Conservation (phyloP, 23 tunicate species). For the Clavelina lepadiformis region DNA sequence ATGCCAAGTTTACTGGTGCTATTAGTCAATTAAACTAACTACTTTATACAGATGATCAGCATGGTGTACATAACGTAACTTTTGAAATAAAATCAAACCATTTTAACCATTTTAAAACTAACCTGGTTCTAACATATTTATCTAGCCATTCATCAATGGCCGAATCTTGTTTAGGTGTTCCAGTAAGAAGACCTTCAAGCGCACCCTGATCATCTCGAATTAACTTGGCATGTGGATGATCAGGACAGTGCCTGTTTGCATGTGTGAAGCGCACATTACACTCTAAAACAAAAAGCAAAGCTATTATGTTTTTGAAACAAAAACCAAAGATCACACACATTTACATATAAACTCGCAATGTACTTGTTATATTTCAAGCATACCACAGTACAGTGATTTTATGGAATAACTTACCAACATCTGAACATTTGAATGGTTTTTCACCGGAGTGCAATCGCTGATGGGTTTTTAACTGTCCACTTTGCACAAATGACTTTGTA, state of each 20-base stretch:
- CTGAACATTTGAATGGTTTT: slow-evolving; percentile 84
- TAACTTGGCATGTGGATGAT: slow-evolving; percentile 65
- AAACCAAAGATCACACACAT: not conserved
- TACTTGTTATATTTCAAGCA: not conserved
- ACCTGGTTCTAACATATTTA: slow-evolving; percentile 67
- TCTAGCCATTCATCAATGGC: slow-evolving; percentile 68
- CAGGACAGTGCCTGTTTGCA: slow-evolving; percentile 88
- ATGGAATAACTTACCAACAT: slow-evolving; percentile 28
- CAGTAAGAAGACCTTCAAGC: slow-evolving; percentile 45
- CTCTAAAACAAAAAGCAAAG: slow-evolving; percentile 23
- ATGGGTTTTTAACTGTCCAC: slow-evolving; percentile 89
- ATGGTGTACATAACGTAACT: too few relatives aligned
- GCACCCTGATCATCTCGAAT: slow-evolving; percentile 89
- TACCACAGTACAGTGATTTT: not conserved
- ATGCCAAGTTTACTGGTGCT: too few relatives aligned
- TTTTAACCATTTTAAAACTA: too few relatives aligned
- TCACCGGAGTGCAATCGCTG: slow-evolving; percentile 89
- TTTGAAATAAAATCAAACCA: too few relatives aligned
- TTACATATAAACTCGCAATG: not conserved
- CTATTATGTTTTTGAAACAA: not conserved
- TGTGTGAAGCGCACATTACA: slow-evolving; percentile 84
- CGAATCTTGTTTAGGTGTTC: slow-evolving; percentile 38
- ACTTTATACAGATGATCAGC: too few relatives aligned
- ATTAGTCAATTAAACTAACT: too few relatives aligned
- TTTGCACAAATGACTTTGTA: slow-evolving; percentile 85